These are phyloP conservation scores for Lordiphosa mommai DNA, from an alignment of 1,140 invertebrate genomes.

Conservation along the genomic window DNA sequence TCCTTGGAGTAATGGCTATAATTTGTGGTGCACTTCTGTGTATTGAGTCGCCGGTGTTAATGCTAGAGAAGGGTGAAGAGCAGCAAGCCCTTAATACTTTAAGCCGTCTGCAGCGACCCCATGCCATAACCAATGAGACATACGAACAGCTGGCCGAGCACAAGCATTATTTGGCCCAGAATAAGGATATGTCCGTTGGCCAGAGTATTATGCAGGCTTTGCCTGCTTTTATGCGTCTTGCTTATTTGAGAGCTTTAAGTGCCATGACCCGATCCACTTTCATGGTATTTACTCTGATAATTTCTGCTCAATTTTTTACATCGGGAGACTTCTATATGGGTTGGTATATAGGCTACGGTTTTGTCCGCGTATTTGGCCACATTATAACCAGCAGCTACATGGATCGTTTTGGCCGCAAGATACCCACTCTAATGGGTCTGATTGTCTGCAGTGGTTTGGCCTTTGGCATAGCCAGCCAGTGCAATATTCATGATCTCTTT, in stretches of 20 bases:
- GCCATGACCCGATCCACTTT: constrained; percentile 40
- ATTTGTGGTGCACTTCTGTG: constrained; percentile 6
- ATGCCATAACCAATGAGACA: constrained; percentile 36
- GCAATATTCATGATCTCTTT: neutral
- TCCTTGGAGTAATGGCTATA: constrained; percentile 33
- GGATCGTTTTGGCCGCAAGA: constrained; percentile 47
- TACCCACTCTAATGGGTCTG: constrained; percentile 27
- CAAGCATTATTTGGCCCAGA: constrained; percentile 46
- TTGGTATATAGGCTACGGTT: constrained; percentile 26
- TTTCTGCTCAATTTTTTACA: rapidly evolving
- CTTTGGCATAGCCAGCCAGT: constrained; percentile 29
- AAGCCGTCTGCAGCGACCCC: constrained; percentile 42
- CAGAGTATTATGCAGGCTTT: constrained; percentile 32
- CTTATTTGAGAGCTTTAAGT: constrained; percentile 32
- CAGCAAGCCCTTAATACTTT: constrained; percentile 35
- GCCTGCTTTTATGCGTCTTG: constrained; percentile 20
- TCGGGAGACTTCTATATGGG: neutral
- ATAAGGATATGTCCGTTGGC: constrained; percentile 19
- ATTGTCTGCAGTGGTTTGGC: constrained; percentile 14
- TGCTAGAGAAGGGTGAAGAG: constrained; percentile 48
- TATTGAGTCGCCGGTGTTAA: constrained; percentile 49
- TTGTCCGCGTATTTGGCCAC: constrained; percentile 19
- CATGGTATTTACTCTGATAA: neutral
- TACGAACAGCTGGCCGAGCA: constrained; percentile 51
- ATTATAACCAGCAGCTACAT: constrained; percentile 5